Conservation (phyloP, 2,113 vertebrate genomes). For the Phrynocephalus versicolor region DNA sequence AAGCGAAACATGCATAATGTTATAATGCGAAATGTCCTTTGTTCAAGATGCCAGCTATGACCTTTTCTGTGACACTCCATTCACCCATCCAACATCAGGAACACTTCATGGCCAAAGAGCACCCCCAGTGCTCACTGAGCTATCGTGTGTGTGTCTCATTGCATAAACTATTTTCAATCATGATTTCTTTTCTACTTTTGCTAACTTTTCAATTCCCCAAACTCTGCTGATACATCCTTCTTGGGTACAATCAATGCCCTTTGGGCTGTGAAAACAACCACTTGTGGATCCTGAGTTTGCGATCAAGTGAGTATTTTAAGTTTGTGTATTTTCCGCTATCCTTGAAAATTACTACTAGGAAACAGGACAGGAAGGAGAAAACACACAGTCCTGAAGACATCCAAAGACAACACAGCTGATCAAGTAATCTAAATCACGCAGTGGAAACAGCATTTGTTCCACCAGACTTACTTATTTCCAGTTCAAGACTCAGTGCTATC, state of each 20-base stretch:
- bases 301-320: not conserved
- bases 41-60: not conserved
- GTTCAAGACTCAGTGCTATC: slow-evolving; percentile 22
- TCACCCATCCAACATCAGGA: not conserved
- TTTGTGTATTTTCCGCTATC: slow-evolving; percentile 7
- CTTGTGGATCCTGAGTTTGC: not conserved
- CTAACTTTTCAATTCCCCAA: not conserved
- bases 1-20: no score
- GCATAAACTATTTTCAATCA: not conserved
- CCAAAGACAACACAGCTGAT: not conserved
- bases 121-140: not conserved
- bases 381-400: slow-evolving; percentile 1
- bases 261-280: not conserved
- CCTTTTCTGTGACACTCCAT: not conserved
- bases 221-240: not conserved
- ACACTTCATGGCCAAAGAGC: no score
- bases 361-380: not conserved
- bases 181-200: not conserved
- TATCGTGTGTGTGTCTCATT: not conserved
- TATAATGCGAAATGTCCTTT: no score
- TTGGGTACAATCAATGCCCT: not conserved
- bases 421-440: slow-evolving; percentile 1
- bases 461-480: slow-evolving; percentile 25
- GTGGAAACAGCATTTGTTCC: slow-evolving; percentile 7
- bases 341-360: not conserved